Base-by-base conservation (phyloP, 1,140 invertebrate species). In the Gerris buenoi region DNA sequence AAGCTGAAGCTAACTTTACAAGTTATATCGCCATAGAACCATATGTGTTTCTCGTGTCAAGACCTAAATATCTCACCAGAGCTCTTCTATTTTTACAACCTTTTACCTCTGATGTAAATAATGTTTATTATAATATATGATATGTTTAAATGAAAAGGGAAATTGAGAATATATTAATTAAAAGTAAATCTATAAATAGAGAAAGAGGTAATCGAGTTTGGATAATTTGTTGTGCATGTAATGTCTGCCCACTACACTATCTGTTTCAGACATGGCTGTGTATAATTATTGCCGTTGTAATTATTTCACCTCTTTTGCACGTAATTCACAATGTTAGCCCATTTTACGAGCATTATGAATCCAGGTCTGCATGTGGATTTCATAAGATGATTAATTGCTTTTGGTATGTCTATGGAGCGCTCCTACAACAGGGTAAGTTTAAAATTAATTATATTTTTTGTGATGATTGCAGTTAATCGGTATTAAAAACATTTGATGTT, bases 391-490 rank as follows among this genome's bases (percentile, higher is more conserved):
- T 85, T 69, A 89, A 91, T 71, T 93, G 90, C 74, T 82, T 89
- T 64, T 94, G 91, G 91, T 95, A 95, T 71, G 83, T 92, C 72
- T 94, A 91, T 75, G 92, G 91, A 0, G 90, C 93, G 18, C 78
- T 95, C 60, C 78, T 95, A 18, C 91, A 95, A 74, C 93, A 95
- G 87, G 91, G 91, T 91, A 75, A 71, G 28, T n/a, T 25, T 60
- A 58, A 25, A n/a, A n/a, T n/a, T n/a, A n/a, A n/a, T n/a, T n/a
- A n/a, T n/a, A n/a, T n/a, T n/a, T n/a, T n/a, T n/a, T n/a, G n/a
- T n/a, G n/a, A n/a, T n/a, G n/a, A n/a, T n/a, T n/a, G n/a, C n/a
- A n/a, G n/a, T n/a, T n/a, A n/a, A n/a, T n/a, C n/a, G n/a, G n/a
- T n/a, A n/a, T n/a, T n/a, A n/a, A n/a, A n/a, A n/a, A n/a, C n/a